phyloP scores from a whole-genome alignment of 2,888 invertebrate genomes.

The Phalera bucephala region DNA sequence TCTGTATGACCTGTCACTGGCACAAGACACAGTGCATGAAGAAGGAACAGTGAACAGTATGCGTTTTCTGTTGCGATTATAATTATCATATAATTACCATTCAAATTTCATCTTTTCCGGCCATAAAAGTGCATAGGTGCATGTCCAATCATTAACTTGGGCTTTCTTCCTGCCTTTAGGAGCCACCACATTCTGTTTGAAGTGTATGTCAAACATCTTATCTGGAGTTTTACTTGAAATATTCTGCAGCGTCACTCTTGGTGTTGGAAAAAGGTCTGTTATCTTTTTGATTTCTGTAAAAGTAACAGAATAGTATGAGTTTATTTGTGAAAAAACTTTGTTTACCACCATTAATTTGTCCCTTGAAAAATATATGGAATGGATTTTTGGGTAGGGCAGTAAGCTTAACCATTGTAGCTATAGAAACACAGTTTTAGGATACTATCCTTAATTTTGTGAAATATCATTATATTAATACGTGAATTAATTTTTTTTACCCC shows the following conservation, averaged over 20 bases:
- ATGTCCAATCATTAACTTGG: slow-evolving; percentile 72
- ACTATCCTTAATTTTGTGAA: no score
- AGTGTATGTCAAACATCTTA: slow-evolving; percentile 65
- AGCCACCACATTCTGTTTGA: slow-evolving; percentile 51
- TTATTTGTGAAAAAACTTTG: background rate
- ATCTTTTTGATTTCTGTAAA: slow-evolving; percentile 51
- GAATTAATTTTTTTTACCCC: no score
- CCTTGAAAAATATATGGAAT: no score
- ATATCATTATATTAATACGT: no score
- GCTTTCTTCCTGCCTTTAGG: slow-evolving; percentile 59
- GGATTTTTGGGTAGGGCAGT: no score
- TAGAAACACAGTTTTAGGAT: no score
- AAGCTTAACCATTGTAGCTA: no score
- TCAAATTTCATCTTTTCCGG: slow-evolving; percentile 81
- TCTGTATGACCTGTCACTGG: no score
- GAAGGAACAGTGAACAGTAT: no score
- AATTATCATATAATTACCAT: slow-evolving; percentile 50
- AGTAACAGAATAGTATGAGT: background rate
- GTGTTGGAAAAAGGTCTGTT: slow-evolving; percentile 66
- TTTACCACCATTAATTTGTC: background rate
- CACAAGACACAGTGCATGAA: no score
- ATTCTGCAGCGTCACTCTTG: slow-evolving; percentile 76
- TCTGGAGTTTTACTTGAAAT: slow-evolving; percentile 61
- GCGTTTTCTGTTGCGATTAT: no score
- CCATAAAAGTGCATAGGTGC: slow-evolving; percentile 82